These are phyloP conservation scores for Nemurella pictetii DNA, from an alignment of 2,888 invertebrate genomes.

Conservation along the genomic window DNA sequence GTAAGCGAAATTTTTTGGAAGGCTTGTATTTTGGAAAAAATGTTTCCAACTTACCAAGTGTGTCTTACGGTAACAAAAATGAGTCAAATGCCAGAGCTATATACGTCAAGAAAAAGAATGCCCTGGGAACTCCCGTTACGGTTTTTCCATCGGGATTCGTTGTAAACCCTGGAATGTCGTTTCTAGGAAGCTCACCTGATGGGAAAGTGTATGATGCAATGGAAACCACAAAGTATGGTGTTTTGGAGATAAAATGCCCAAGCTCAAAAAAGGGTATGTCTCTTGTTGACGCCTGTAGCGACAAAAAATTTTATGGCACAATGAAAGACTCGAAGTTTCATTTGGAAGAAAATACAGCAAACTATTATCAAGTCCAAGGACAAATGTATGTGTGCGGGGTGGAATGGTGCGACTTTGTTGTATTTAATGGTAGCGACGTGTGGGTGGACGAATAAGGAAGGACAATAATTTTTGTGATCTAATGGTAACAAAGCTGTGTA, in stretches of 20 bases:
- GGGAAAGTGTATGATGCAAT: slow-evolving; percentile 8
- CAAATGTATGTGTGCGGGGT: neutral
- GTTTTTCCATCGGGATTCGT: slow-evolving; percentile 17
- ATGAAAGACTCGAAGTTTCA: neutral
- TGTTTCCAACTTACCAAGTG: neutral
- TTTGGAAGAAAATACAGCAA: neutral
- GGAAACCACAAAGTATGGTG: slow-evolving; percentile 1
- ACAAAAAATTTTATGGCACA: neutral
- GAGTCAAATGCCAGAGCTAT: neutral
- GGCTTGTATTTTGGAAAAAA: neutral
- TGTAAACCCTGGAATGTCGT: slow-evolving; percentile 25
- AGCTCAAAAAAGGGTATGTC: neutral
- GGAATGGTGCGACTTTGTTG: slow-evolving; percentile 16
- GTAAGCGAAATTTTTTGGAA: slow-evolving; percentile 17
- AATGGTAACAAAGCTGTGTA: neutral
- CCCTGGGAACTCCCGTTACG: neutral
- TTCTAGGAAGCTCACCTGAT: slow-evolving; percentile 22
- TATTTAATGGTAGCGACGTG: slow-evolving; percentile 9
- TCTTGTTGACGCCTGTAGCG: neutral
- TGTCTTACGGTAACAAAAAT: slow-evolving; percentile 19
- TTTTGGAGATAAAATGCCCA: slow-evolving; percentile 8
- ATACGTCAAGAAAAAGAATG: slow-evolving; percentile 5
- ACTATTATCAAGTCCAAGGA: slow-evolving; percentile 22
- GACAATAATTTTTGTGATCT: neutral
- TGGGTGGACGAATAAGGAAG: neutral